These are phyloP conservation scores for Papilio polyxenes DNA, from an alignment of 1,140 invertebrate genomes.

Conservation along the genomic window DNA sequence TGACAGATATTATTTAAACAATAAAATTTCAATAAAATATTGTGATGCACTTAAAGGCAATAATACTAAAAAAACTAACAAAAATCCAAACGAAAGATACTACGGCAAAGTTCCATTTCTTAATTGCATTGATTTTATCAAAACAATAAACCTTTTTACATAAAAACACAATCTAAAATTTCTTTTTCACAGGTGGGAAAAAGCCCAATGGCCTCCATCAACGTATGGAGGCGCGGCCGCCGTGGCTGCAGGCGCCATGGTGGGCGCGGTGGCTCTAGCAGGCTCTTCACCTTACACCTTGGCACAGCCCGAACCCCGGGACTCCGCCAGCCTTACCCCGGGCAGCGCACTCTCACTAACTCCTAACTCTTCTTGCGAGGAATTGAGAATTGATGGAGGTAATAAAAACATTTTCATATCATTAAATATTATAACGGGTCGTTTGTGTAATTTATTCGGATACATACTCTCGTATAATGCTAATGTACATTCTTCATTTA, in stretches of 20 bases:
- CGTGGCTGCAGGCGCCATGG: slow-evolving; percentile 70
- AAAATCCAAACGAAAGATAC: not conserved
- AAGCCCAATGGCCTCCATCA: slow-evolving; percentile 69
- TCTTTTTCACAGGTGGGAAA: slow-evolving; percentile 65
- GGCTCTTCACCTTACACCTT: slow-evolving; percentile 58
- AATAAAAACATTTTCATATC: slow-evolving; percentile 30
- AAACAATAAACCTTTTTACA: not conserved
- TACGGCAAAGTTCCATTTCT: too few relatives aligned
- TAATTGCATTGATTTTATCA: not conserved
- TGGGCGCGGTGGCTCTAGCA: slow-evolving; percentile 66
- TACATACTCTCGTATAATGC: too few relatives aligned
- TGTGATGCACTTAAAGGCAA: too few relatives aligned
- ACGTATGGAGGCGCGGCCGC: slow-evolving; percentile 66
- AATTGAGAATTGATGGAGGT: slow-evolving; percentile 68
- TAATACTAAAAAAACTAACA: too few relatives aligned
- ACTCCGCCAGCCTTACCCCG: slow-evolving; percentile 70
- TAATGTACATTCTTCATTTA: too few relatives aligned
- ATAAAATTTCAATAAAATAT: too few relatives aligned
- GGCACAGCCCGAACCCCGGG: slow-evolving; percentile 59
- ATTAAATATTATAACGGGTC: not conserved
- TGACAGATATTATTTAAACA: too few relatives aligned
- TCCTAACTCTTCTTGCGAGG: slow-evolving; percentile 74
- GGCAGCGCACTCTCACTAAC: slow-evolving; percentile 69
- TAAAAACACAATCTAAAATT: not conserved
- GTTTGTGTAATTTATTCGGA: too few relatives aligned